A percentile compares a stretch with the other conserved stretches of the same genome.
phyloP scores from a whole-genome alignment of 1,140 invertebrate species.

The Drusus annulatus region DNA sequence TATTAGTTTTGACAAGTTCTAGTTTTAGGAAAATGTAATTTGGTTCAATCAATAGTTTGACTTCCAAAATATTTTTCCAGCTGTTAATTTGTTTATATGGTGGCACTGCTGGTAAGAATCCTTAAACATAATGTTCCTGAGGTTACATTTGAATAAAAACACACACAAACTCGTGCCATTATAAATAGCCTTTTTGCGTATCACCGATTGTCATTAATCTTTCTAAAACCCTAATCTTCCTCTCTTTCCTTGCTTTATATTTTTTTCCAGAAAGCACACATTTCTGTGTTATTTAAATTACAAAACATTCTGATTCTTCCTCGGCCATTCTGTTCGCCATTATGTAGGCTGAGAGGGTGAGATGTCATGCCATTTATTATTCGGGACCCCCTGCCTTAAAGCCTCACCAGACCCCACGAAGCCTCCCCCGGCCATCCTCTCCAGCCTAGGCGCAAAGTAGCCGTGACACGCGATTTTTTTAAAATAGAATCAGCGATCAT shows the following conservation, averaged over 20 bases:
- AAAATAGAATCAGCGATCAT: constrained; percentile 12
- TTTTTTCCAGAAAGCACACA: constrained; percentile 17
- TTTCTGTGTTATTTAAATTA: constrained; percentile 30
- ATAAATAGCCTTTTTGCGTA: no score
- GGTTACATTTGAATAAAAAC: no score
- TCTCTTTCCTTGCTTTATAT: background rate
- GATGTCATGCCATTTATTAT: constrained; percentile 35
- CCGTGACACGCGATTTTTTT: constrained; percentile 31
- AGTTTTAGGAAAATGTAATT: no score
- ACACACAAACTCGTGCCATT: no score
- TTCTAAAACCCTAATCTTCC: no score
- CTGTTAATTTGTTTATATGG: no score
- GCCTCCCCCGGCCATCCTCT: background rate
- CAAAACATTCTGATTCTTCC: constrained; percentile 20
- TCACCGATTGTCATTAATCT: no score
- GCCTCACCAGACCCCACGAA: background rate
- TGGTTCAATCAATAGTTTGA: no score
- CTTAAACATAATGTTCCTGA: no score
- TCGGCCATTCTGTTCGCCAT: constrained; percentile 20
- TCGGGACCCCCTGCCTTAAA: background rate
- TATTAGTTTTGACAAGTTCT: no score
- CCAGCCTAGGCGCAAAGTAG: background rate
- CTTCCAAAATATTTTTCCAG: no score
- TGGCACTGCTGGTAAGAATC: no score
- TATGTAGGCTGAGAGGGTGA: constrained; percentile 14